Percentiles rank a stretch among this genome's conserved stretches.
phyloP scores from a whole-genome alignment of 2,113 vertebrate species.

The Dasyornis broadbenti region DNA sequence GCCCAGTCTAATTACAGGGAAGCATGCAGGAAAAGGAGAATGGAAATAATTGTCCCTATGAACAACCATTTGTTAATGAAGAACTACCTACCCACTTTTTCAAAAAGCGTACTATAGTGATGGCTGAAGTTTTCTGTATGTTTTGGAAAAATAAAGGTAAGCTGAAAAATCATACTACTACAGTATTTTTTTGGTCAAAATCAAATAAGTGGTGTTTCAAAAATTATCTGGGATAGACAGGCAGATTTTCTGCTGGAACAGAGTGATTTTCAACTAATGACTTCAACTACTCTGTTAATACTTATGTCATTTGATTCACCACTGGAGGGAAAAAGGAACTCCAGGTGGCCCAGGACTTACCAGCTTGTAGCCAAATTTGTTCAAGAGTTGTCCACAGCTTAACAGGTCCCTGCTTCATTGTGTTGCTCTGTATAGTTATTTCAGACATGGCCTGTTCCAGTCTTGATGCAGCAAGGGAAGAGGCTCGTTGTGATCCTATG shows the following conservation, averaged over 20 bases:
- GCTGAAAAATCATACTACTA: neutral
- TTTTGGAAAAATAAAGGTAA: neutral
- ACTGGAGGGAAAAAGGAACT: neutral
- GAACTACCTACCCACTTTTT: neutral
- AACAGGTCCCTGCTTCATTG: conserved; percentile 86
- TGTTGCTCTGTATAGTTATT: conserved; percentile 81
- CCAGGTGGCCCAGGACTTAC: conserved; percentile 66
- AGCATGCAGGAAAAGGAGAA: neutral
- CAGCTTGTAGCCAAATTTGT: conserved; percentile 95
- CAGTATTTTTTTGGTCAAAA: neutral
- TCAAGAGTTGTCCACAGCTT: conserved; percentile 91
- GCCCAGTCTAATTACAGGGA: neutral
- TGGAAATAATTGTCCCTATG: neutral
- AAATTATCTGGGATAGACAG: neutral
- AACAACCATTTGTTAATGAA: neutral
- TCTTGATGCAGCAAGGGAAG: conserved; percentile 87
- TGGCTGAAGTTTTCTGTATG: neutral
- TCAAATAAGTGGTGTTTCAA: neutral
- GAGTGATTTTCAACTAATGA: neutral
- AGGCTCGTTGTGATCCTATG: conserved; percentile 84
- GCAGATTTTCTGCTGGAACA: neutral
- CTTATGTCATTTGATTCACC: neutral
- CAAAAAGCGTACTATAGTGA: neutral
- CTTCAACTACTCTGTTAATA: neutral
- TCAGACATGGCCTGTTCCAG: conserved; percentile 94